These are phyloP conservation scores for Caenorhabditis japonica DNA, from an alignment of 2,888 invertebrate species.

Conservation along the genomic window DNA sequence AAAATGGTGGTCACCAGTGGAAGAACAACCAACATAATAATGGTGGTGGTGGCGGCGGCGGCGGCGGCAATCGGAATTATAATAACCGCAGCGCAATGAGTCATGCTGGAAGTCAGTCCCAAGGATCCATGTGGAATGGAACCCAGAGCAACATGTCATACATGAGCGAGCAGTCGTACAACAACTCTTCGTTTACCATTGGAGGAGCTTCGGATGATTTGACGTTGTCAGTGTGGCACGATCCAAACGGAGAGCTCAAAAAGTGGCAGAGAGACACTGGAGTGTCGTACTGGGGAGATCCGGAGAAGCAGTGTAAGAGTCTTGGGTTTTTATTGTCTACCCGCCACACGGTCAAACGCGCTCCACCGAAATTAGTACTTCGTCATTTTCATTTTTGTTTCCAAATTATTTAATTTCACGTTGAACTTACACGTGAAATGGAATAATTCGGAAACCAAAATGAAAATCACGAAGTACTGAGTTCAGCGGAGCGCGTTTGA, in stretches of 20 bases:
- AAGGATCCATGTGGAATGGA: slow-evolving; percentile 37
- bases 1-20: slow-evolving; percentile 37
- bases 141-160: slow-evolving; percentile 22
- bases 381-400: no score
- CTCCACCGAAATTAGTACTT: no score
- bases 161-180: slow-evolving; percentile 25
- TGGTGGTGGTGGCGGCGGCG: not conserved
- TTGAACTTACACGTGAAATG: no score
- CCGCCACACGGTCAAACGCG: no score
- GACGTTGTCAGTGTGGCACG: slow-evolving; percentile 60
- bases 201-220: slow-evolving; percentile 61
- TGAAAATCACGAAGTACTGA: no score
- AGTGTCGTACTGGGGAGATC: slow-evolving; percentile 68
- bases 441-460: no score
- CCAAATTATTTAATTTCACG: no score
- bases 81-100: slow-evolving; percentile 24
- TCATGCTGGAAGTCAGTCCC: slow-evolving; percentile 22
- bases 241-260: slow-evolving; percentile 68
- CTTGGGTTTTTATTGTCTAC: not conserved
- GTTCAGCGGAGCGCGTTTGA: no score
- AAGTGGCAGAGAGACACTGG: slow-evolving; percentile 71
- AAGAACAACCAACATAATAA: slow-evolving; percentile 14
- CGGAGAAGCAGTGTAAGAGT: slow-evolving; percentile 65
- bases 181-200: slow-evolving; percentile 49
- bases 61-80: slow-evolving; percentile 19